A percentile compares a stretch with the other conserved stretches of the same genome.
Evolutionary conservation across 2,888 invertebrate genomes (phyloP).

Genomic region (Brachyopa scutellaris): DNA sequence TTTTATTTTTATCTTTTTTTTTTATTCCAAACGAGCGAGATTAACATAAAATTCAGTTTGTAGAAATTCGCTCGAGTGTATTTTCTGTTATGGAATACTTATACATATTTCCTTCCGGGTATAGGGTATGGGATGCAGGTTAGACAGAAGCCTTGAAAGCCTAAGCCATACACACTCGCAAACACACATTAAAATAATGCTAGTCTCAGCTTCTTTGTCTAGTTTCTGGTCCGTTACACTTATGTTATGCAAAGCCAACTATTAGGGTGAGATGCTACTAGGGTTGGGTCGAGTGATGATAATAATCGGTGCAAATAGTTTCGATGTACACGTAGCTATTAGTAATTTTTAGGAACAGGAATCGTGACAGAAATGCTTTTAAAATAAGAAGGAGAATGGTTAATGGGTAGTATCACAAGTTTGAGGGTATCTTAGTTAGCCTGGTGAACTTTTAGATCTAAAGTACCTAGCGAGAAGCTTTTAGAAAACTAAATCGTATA

Average conservation of each 20-base stretch:
- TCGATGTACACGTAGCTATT: background rate
- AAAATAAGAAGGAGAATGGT: no score
- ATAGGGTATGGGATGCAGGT: constrained; percentile 14
- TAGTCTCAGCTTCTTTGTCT: constrained; percentile 23
- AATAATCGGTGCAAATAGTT: background rate
- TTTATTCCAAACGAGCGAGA: constrained; percentile 27
- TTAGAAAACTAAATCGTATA: no score
- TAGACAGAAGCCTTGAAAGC: constrained; percentile 18
- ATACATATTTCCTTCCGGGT: constrained; percentile 26
- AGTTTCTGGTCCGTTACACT: constrained; percentile 16
- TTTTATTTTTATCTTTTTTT: constrained; percentile 47
- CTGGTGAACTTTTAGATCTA: no score
- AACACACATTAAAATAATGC: constrained; percentile 47
- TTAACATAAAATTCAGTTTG: constrained; percentile 56
- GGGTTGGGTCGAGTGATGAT: constrained; percentile 13
- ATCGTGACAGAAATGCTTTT: no score
- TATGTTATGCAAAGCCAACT: constrained; percentile 52
- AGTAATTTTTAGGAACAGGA: background rate
- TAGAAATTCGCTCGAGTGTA: constrained; percentile 34
- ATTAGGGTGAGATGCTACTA: constrained; percentile 37
- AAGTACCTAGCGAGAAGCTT: no score
- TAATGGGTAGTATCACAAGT: no score
- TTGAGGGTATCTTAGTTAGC: no score
- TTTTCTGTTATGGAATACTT: constrained; percentile 25
- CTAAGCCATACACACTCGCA: constrained; percentile 1